These are phyloP conservation scores for Lymantria dispar DNA, from an alignment of 2,888 invertebrate species.

Conservation along the genomic window DNA sequence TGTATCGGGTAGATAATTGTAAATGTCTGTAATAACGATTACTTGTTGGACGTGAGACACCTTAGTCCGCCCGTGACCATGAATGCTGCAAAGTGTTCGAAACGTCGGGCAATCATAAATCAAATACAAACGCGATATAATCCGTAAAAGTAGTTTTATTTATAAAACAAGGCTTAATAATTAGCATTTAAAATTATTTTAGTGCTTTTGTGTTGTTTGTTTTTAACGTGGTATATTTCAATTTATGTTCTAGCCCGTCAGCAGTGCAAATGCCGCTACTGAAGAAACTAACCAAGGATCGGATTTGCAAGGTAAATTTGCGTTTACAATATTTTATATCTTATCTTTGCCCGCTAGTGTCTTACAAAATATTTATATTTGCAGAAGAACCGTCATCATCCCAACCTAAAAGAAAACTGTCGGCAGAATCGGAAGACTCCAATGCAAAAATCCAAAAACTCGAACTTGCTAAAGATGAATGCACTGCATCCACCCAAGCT, in stretches of 20 bases:
- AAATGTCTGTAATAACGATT: too few relatives aligned
- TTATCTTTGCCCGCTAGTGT: neutral
- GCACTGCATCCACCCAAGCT: constrained; percentile 50
- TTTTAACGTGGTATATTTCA: neutral
- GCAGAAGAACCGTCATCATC: constrained; percentile 44
- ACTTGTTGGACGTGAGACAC: too few relatives aligned
- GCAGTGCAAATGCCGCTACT: constrained; percentile 17
- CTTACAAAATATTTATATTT: constrained; percentile 17
- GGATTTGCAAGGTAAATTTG: constrained; percentile 41
- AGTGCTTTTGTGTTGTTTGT: neutral
- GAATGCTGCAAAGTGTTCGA: too few relatives aligned
- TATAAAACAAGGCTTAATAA: too few relatives aligned
- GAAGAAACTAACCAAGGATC: constrained; percentile 18
- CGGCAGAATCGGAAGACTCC: constrained; percentile 47
- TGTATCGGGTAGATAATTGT: too few relatives aligned
- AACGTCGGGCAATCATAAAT: too few relatives aligned
- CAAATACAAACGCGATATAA: too few relatives aligned
- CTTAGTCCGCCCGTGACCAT: too few relatives aligned
- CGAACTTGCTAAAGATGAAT: constrained; percentile 42
- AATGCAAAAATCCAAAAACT: constrained; percentile 65
- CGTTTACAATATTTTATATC: neutral
- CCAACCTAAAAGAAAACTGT: constrained; percentile 61
- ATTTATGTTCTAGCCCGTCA: constrained; percentile 17
- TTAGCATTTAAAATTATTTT: too few relatives aligned
- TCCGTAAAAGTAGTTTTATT: too few relatives aligned